Base-by-base conservation (phyloP, 2,888 invertebrate species). In the Xanthorhoe designata region DNA sequence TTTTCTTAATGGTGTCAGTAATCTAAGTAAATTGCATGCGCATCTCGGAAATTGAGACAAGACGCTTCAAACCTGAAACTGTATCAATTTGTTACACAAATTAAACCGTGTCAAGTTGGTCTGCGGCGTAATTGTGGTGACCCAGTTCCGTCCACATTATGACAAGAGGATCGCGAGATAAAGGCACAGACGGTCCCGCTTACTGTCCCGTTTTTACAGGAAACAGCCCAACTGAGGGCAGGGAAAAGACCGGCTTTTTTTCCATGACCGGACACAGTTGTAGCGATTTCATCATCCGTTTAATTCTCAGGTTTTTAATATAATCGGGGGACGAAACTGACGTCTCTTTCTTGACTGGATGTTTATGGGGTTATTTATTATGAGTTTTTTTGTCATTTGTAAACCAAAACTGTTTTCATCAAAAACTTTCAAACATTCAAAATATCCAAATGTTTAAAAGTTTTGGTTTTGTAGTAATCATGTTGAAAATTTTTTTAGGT, bases 51-150 rank as follows among this genome's bases (percentile, higher is more conserved):
- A 32, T 32, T 32, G 32, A 32, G 32, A 32, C 32, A 32, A 5
- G 32, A 42, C 10, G 13, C 38, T 42, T 13, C 2, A 42, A 42
- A 35, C 17, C n/a, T 42, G 50, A 57, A 81, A 79, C 78, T 82
- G 80, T 84, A 85, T 86, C 83, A 85, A 85, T 87, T 86, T 32
- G 32, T 32, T 32, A 32, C 4, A 87, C 83, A 82, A 84, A 86
- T 84, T 85, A 80, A 84, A 83, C 74, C 74, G 77, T 80, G 82
- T 82, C 83, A 84, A 84, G 81, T 81, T 72, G 75, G 78, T 82
- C 79, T 82, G 80, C 77, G 77, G 77, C 75, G 77, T 86, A 87
- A 88, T 86, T 88, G 84, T 82, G 84, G 85, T 84, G 87, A 88
- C 89, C 89, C 75, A 89, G 80, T 86, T 89, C 74, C 77, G 78